These are phyloP conservation scores for Ornithorhynchus anatinus DNA, from an alignment of 2,113 vertebrate genomes.

Conservation along the genomic window DNA sequence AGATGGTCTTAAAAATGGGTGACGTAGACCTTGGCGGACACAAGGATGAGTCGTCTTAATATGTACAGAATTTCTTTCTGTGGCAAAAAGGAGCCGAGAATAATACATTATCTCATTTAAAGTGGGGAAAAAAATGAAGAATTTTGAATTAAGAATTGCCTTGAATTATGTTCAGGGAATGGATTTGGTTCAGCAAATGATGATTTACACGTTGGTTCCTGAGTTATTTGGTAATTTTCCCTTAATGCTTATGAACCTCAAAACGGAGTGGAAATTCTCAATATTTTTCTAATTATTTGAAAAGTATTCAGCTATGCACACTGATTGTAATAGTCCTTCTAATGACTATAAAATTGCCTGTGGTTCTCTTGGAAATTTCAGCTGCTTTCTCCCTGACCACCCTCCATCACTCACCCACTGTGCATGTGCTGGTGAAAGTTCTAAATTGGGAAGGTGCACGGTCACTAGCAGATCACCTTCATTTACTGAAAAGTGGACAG, in stretches of 20 bases:
- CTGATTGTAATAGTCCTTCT: constrained; percentile 12
- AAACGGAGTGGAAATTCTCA: background rate
- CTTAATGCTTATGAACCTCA: background rate
- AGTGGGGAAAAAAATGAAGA: background rate
- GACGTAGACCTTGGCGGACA: background rate
- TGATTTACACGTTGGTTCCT: background rate
- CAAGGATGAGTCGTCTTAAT: constrained; percentile 2
- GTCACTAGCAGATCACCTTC: no score
- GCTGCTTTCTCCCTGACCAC: background rate
- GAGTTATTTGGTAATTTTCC: background rate
- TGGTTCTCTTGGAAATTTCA: constrained; percentile 4
- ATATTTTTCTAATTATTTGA: constrained; percentile 16
- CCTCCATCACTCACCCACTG: background rate
- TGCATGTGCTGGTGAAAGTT: background rate
- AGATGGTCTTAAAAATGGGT: constrained; percentile 33
- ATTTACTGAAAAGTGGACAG: no score
- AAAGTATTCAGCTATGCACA: background rate
- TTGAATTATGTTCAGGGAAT: background rate
- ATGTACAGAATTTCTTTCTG: background rate
- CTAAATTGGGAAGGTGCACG: no score
- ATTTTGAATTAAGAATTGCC: constrained; percentile 3
- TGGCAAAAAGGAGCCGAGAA: no score
- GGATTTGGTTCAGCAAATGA: background rate
- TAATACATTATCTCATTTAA: constrained; percentile 12
- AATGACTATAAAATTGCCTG: constrained; percentile 1